These are phyloP conservation scores for Channa striata DNA, from an alignment of 2,797 vertebrate genomes.

Conservation along the genomic window DNA sequence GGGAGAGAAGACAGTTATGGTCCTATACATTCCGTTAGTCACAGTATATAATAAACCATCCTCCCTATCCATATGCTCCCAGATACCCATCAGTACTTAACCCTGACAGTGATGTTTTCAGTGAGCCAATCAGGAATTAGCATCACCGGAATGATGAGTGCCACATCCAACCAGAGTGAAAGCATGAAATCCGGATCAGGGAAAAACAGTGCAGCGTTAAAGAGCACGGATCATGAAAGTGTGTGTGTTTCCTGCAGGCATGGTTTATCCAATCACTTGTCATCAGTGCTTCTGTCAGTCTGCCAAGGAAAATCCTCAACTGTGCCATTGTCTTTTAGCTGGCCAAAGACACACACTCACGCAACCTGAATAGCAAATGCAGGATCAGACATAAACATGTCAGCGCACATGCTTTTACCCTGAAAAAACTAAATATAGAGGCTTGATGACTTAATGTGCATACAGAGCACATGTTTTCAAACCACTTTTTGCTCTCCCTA, in stretches of 20 bases:
- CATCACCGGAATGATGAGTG: constrained; percentile 15
- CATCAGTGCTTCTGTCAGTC: constrained; percentile 78
- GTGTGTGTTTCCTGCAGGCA: constrained; percentile 67
- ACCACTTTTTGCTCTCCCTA: not conserved
- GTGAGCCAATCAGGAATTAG: constrained; percentile 39
- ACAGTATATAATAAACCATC: constrained; percentile 31
- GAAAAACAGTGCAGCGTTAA: constrained; percentile 29
- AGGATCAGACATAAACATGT: constrained; percentile 32
- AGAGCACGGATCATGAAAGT: constrained; percentile 44
- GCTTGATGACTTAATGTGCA: constrained; percentile 8
- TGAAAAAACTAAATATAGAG: not conserved
- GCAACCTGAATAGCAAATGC: constrained; percentile 23
- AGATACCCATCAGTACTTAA: constrained; percentile 37
- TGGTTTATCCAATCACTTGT: constrained; percentile 77
- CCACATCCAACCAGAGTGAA: constrained; percentile 33
- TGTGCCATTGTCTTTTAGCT: constrained; percentile 64
- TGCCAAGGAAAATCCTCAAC: constrained; percentile 68
- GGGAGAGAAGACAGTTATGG: not conserved
- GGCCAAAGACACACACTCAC: constrained; percentile 39
- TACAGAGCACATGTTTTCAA: not conserved
- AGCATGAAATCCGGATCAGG: constrained; percentile 58
- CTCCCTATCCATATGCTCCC: constrained; percentile 9
- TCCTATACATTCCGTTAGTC: constrained; percentile 33
- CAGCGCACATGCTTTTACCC: constrained; percentile 7
- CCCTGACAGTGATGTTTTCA: constrained; percentile 8